Percentiles rank a stretch among this genome's conserved stretches.
Evolutionary conservation across 2,113 vertebrate genomes (phyloP).

Genomic region (Nestor notabilis): DNA sequence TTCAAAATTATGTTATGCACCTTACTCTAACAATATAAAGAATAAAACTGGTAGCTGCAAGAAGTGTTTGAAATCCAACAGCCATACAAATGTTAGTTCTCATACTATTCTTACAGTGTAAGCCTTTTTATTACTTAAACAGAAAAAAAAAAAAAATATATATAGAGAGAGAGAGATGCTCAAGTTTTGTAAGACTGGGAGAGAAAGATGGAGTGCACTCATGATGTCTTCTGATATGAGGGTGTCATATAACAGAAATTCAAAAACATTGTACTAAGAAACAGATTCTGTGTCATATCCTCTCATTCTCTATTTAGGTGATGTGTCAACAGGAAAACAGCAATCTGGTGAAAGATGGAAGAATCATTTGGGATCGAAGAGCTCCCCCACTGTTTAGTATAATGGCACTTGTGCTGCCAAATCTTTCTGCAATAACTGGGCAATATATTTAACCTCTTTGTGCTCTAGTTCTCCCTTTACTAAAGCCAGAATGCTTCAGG

Average conservation of each 20-base stretch:
- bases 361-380: neutral
- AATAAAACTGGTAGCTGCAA: neutral
- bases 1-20: neutral
- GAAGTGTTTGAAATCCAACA: neutral
- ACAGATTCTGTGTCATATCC: neutral
- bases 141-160: neutral
- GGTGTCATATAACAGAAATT: neutral
- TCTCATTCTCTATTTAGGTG: neutral
- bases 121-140: neutral
- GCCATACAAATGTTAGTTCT: neutral
- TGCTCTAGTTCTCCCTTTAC: neutral
- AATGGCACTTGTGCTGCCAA: neutral
- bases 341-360: neutral
- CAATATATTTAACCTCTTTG: neutral
- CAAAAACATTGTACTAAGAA: neutral
- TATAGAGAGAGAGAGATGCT: neutral
- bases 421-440: neutral
- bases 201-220: neutral
- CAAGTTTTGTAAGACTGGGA: neutral
- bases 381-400: neutral
- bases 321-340: neutral
- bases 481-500: neutral
- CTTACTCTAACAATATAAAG: neutral
- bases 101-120: neutral
- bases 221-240: accelerated